Percentiles rank a stretch among this genome's conserved stretches.
These are phyloP conservation scores for Geodia barretti DNA, from an alignment of 37 sponge, comb jelly and placozoan genomes.

Conservation along the genomic window DNA sequence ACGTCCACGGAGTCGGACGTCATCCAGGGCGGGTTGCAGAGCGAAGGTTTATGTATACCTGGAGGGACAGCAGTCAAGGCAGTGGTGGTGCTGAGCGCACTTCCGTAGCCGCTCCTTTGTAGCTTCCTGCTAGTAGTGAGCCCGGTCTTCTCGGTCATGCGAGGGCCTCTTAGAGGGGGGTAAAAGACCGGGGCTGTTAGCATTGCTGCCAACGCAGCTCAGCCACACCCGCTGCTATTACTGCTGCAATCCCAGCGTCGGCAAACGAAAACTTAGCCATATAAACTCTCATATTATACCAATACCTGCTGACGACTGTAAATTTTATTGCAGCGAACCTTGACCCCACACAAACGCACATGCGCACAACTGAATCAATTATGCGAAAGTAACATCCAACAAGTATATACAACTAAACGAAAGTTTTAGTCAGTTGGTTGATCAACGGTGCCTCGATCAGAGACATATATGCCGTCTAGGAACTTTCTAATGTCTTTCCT, in stretches of 20 bases:
- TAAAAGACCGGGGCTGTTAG: too few species aligned
- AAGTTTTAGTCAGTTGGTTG: not conserved
- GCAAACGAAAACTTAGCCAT: too few species aligned
- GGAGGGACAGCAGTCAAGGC: too few species aligned
- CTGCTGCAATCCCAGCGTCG: too few species aligned
- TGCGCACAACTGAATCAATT: not conserved
- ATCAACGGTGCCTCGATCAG: constrained; percentile 85
- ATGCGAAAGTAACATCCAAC: too few species aligned
- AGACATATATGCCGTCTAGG: constrained; percentile 99
- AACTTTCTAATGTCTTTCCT: constrained; percentile 99
- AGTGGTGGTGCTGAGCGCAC: not conserved
- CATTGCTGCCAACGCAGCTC: too few species aligned
- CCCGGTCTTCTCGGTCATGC: not conserved
- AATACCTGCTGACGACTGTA: not conserved
- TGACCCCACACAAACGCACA: not conserved
- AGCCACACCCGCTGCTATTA: too few species aligned
- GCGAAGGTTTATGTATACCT: not conserved
- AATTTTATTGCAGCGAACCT: not conserved
- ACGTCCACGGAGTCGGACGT: not conserved
- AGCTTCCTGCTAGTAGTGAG: not conserved
- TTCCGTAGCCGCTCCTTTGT: not conserved
- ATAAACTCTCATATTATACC: too few species aligned
- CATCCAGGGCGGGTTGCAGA: not conserved
- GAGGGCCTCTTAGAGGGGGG: too few species aligned
- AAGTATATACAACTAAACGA: too few species aligned